phyloP scores from a whole-genome alignment of 2,888 invertebrate genomes.

The Napeogenes inachia region DNA sequence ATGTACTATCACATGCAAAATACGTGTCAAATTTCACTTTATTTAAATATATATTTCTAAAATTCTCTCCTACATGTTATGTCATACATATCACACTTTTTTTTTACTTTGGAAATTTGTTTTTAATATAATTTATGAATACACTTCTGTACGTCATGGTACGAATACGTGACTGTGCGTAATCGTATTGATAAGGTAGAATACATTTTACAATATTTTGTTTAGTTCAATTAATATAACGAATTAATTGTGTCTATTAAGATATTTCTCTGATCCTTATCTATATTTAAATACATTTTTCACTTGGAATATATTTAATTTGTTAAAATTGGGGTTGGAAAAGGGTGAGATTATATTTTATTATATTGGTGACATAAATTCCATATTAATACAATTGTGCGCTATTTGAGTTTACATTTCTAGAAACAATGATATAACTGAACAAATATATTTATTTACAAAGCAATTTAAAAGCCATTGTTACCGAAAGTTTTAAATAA shows the following conservation, averaged over 20 bases:
- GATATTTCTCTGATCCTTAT: slow-evolving; percentile 66
- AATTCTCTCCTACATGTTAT: no score
- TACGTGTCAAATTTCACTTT: slow-evolving; percentile 7
- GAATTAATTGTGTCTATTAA: slow-evolving; percentile 70
- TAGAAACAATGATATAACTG: no score
- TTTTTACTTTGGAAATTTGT: not conserved
- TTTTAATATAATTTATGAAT: slow-evolving; percentile 10
- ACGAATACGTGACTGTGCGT: slow-evolving; percentile 64
- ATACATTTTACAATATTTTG: slow-evolving; percentile 68
- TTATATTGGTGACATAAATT: not conserved
- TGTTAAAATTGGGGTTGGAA: slow-evolving; percentile 32
- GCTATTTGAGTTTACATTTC: slow-evolving; percentile 9
- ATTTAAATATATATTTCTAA: no score
- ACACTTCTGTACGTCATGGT: slow-evolving; percentile 41
- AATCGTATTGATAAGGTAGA: slow-evolving; percentile 55
- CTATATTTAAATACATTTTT: slow-evolving; percentile 44
- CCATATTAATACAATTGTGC: not conserved
- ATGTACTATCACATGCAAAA: slow-evolving; percentile 43
- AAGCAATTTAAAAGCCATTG: no score
- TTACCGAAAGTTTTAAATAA: not conserved
- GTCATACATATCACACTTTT: no score
- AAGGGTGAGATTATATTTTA: slow-evolving; percentile 19
- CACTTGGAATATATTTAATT: slow-evolving; percentile 40
- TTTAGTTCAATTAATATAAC: slow-evolving; percentile 64
- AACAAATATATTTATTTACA: no score